Percentiles rank a stretch among this genome's conserved stretches.
Conservation (phyloP, 2,888 invertebrate genomes). For the Drosophila kambysellisi region DNA sequence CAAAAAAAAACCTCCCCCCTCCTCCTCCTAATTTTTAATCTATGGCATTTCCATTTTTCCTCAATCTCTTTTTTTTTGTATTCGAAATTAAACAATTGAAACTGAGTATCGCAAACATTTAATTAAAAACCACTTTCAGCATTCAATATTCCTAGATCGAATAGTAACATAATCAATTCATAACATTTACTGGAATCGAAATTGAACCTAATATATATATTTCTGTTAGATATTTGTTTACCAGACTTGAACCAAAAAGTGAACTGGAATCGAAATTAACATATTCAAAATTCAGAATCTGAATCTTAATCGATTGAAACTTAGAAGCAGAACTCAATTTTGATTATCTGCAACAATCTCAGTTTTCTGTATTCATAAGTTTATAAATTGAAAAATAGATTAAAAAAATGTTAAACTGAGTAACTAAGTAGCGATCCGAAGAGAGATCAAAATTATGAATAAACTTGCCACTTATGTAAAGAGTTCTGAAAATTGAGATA, state of each 20-base stretch:
- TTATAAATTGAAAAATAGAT: neutral
- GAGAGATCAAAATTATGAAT: neutral
- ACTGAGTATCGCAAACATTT: neutral
- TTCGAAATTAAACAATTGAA: neutral
- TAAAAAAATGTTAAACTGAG: neutral
- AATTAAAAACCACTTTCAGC: neutral
- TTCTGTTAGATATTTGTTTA: neutral
- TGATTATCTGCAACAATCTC: no score
- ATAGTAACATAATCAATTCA: neutral
- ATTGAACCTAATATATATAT: neutral
- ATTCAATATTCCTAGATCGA: neutral
- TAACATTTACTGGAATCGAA: neutral
- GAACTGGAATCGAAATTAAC: neutral
- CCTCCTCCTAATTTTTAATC: neutral
- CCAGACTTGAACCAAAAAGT: neutral
- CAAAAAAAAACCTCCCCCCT: neutral
- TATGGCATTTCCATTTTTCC: neutral
- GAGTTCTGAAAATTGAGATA: neutral
- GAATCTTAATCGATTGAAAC: neutral
- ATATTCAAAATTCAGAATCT: neutral
- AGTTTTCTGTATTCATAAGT: no score
- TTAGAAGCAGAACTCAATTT: neutral
- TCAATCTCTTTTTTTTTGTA: neutral
- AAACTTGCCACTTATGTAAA: neutral
- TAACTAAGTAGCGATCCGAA: no score